Conservation (phyloP, 2,797 vertebrate species). For the Pseudochromis fuscus region DNA sequence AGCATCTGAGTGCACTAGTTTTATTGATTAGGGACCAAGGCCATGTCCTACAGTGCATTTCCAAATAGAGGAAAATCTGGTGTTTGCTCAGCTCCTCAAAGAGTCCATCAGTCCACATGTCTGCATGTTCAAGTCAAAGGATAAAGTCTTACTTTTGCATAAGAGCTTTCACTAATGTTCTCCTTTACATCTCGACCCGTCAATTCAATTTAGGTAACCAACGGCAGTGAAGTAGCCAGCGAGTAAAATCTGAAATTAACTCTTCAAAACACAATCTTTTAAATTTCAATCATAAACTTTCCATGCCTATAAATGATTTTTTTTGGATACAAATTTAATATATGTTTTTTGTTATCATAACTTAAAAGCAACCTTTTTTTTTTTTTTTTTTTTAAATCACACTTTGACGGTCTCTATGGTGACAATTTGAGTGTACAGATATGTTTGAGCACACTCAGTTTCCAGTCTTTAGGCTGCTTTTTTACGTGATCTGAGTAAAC, state of each 20-base stretch:
- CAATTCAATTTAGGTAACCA: background rate
- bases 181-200: background rate
- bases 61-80: constrained; percentile 46
- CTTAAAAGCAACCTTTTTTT: too few relatives aligned
- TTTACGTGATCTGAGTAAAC: background rate
- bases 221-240: background rate
- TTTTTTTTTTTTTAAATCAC: constrained; percentile 14
- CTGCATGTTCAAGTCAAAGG: constrained; percentile 58
- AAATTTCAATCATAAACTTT: too few relatives aligned
- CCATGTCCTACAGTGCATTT: constrained; percentile 67
- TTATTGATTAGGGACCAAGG: constrained; percentile 73
- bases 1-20: constrained; percentile 26
- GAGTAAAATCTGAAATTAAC: background rate
- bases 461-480: background rate
- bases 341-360: too few relatives aligned
- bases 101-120: constrained; percentile 72
- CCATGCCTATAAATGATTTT: too few relatives aligned
- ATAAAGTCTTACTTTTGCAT: constrained; percentile 66
- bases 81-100: constrained; percentile 69
- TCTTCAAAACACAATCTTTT: too few relatives aligned
- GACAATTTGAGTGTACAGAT: constrained; percentile 2
- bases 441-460: background rate
- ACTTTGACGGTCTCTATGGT: background rate
- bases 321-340: too few relatives aligned
- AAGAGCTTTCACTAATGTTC: background rate